Evolutionary conservation across 2,888 invertebrate genomes (phyloP).

Genomic region (Rhorus exstirpatorius): DNA sequence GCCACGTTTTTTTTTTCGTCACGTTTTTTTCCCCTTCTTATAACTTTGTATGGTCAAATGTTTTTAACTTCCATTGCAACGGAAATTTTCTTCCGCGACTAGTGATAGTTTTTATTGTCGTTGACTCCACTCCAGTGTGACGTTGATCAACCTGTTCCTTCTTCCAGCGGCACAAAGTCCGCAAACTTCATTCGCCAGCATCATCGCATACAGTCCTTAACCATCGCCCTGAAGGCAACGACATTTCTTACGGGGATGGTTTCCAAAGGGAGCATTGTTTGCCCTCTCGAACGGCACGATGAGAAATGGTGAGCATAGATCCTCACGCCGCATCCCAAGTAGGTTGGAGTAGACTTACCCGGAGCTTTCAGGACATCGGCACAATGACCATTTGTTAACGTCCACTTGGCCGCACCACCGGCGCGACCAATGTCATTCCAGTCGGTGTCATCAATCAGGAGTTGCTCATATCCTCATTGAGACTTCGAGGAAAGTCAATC

Average conservation of each 20-base stretch:
- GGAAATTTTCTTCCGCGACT: constrained; percentile 37
- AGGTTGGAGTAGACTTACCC: constrained; percentile 72
- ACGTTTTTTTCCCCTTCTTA: neutral
- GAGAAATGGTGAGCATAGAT: constrained; percentile 84
- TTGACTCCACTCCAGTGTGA: constrained; percentile 71
- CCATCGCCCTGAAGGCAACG: constrained; percentile 62
- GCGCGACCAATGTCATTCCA: constrained; percentile 69
- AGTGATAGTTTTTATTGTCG: constrained; percentile 49
- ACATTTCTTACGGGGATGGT: constrained; percentile 78
- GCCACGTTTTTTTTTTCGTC: neutral
- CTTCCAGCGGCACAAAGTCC: constrained; percentile 47
- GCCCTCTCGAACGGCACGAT: constrained; percentile 76
- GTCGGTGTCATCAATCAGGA: constrained; percentile 75
- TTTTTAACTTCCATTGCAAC: constrained; percentile 32
- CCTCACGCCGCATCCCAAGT: constrained; percentile 81
- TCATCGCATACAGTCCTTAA: constrained; percentile 57
- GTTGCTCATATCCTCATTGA: constrained; percentile 77
- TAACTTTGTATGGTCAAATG: constrained; percentile 50
- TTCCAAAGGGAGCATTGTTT: constrained; percentile 80
- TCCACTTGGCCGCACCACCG: constrained; percentile 76
- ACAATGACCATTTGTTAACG: constrained; percentile 82
- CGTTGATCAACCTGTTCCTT: constrained; percentile 81
- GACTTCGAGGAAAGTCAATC: constrained; percentile 56
- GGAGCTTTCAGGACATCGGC: constrained; percentile 69
- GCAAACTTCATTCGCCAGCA: constrained; percentile 29